Conservation (phyloP, 1,140 invertebrate genomes). For the roundworm (Caenorhabditis elegans) region DNA sequence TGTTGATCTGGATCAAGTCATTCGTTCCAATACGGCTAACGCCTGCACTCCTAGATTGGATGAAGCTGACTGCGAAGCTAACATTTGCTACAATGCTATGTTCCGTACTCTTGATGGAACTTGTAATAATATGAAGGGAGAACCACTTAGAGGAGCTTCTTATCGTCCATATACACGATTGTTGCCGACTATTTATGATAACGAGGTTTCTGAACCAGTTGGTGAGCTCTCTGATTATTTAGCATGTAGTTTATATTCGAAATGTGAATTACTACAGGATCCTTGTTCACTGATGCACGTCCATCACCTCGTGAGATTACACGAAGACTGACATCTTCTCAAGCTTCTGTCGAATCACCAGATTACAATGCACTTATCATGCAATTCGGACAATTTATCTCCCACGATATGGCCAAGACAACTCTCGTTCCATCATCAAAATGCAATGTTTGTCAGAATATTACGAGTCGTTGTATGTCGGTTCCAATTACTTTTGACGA, state of each 20-base stretch:
- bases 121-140: constrained; percentile 60
- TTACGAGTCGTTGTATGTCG: constrained; percentile 63
- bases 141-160: constrained; percentile 60
- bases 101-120: constrained; percentile 62
- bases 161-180: constrained; percentile 62
- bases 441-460: constrained; percentile 66
- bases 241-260: not conserved
- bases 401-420: constrained; percentile 62
- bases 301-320: constrained; percentile 60
- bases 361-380: constrained; percentile 64
- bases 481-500: constrained; percentile 55
- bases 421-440: constrained; percentile 66
- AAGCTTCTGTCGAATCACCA: constrained; percentile 52
- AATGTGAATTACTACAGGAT: not conserved
- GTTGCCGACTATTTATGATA: constrained; percentile 63
- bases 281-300: constrained; percentile 46
- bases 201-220: constrained; percentile 63
- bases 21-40: constrained; percentile 64
- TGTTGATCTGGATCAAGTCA: constrained; percentile 55
- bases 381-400: constrained; percentile 66
- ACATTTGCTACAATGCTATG: constrained; percentile 40
- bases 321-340: constrained; percentile 57
- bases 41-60: constrained; percentile 64
- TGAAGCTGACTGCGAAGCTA: constrained; percentile 63
- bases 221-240: constrained; percentile 49